Evolutionary conservation across 2,113 vertebrate genomes (phyloP).

Genomic region (Heloderma charlesbogerti): DNA sequence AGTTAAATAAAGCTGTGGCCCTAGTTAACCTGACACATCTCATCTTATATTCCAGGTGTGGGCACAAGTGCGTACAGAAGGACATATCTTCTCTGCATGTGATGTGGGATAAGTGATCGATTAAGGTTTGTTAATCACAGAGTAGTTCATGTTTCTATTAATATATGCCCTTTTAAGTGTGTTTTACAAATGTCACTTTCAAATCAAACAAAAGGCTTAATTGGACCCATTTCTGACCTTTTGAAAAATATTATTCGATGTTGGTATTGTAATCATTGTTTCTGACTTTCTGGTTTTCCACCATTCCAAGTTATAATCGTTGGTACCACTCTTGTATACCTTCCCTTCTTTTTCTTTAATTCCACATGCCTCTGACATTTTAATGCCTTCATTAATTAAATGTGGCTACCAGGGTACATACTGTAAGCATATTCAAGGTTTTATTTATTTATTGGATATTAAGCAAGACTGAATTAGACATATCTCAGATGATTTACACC

Average conservation of each 20-base stretch:
- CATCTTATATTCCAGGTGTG: neutral
- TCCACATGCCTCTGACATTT: neutral
- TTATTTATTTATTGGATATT: neutral
- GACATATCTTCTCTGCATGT: neutral
- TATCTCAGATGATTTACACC: neutral
- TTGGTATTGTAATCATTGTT: neutral
- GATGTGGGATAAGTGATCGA: neutral
- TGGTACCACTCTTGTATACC: neutral
- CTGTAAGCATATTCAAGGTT: neutral
- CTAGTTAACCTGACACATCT: neutral
- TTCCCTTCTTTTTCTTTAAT: neutral
- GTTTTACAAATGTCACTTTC: neutral
- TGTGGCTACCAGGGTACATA: neutral
- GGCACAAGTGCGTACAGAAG: neutral
- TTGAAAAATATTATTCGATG: neutral
- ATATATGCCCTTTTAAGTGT: neutral
- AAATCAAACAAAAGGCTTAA: neutral
- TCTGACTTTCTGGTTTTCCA: neutral
- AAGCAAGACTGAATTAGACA: neutral
- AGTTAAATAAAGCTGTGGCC: neutral
- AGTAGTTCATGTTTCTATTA: neutral
- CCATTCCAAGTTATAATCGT: neutral
- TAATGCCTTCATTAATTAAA: neutral
- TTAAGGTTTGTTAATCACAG: neutral
- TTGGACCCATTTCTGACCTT: neutral